A percentile compares a stretch with the other conserved stretches of the same genome.
Evolutionary conservation across 1,140 invertebrate genomes (phyloP).

Genomic region (Cardiocondyla obscurior): DNA sequence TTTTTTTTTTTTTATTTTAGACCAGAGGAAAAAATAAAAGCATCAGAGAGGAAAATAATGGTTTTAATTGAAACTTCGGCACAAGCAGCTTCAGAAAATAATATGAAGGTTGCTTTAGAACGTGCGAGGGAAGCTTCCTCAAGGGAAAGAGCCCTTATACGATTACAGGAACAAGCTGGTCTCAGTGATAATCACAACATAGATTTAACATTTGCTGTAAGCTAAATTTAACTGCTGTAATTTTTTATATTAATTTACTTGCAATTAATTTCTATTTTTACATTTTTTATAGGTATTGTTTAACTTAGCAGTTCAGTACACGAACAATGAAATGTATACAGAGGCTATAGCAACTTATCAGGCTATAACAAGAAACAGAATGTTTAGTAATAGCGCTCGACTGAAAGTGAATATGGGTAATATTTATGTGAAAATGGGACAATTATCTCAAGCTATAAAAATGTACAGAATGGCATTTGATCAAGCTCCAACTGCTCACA

Average conservation of each 20-base stretch:
- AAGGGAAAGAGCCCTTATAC: slow-evolving; percentile 94
- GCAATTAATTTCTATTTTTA: not conserved
- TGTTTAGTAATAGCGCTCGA: slow-evolving; percentile 94
- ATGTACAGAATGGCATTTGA: slow-evolving; percentile 98
- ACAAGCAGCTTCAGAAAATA: slow-evolving; percentile 84
- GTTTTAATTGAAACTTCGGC: slow-evolving; percentile 87
- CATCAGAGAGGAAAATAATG: slow-evolving; percentile 92
- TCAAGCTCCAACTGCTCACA: slow-evolving; percentile 96
- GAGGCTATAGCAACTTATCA: slow-evolving; percentile 98
- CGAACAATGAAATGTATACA: slow-evolving; percentile 96
- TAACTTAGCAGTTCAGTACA: slow-evolving; percentile 97
- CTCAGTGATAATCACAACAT: slow-evolving; percentile 95
- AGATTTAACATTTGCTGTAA: slow-evolving; percentile 96
- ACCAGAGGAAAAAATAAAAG: slow-evolving; percentile 93
- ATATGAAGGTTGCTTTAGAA: slow-evolving; percentile 90
- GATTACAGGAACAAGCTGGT: slow-evolving; percentile 95
- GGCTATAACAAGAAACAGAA: slow-evolving; percentile 92
- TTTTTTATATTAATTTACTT: slow-evolving; percentile 8
- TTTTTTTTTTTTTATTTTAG: slow-evolving; percentile 82
- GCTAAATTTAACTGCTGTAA: slow-evolving; percentile 52
- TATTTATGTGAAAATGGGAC: slow-evolving; percentile 97
- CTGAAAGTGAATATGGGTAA: slow-evolving; percentile 99
- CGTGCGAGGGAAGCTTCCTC: slow-evolving; percentile 98
- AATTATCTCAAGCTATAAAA: slow-evolving; percentile 98
- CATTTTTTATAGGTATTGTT: slow-evolving; percentile 91